Evolutionary conservation across 2,888 invertebrate species (phyloP).

Genomic region (Nephrotoma guestfalica): DNA sequence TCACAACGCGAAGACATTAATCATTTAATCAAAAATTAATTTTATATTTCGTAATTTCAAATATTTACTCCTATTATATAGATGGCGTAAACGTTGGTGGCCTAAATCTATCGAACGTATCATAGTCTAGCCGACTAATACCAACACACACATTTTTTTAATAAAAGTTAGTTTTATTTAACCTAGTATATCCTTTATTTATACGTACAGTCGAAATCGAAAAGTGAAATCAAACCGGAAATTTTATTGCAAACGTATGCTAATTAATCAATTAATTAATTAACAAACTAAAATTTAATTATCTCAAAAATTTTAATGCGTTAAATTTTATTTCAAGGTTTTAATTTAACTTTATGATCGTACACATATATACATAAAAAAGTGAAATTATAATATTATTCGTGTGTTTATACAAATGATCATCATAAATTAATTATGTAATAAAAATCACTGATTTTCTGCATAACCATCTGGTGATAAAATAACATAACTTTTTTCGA

Average conservation of each 20-base stretch:
- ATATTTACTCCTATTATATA: background rate
- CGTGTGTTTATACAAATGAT: background rate
- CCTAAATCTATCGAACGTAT: background rate
- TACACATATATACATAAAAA: background rate
- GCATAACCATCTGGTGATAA: slow-evolving; percentile 1
- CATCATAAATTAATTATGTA: background rate
- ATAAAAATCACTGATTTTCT: background rate
- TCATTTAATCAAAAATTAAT: background rate
- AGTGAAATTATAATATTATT: background rate
- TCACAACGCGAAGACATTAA: background rate
- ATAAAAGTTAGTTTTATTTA: background rate
- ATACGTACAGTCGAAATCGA: background rate
- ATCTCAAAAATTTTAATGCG: background rate
- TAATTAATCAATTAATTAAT: background rate
- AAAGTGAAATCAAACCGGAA: background rate
- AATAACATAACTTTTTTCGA: background rate
- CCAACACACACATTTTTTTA: background rate
- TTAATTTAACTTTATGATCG: background rate
- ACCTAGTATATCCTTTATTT: background rate
- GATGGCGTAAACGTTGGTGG: background rate
- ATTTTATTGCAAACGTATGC: background rate
- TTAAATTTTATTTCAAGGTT: background rate
- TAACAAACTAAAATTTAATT: background rate
- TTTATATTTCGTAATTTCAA: background rate
- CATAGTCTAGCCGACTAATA: background rate